Conservation (phyloP, 2,113 vertebrate genomes). For the Hippopotamus amphibius region DNA sequence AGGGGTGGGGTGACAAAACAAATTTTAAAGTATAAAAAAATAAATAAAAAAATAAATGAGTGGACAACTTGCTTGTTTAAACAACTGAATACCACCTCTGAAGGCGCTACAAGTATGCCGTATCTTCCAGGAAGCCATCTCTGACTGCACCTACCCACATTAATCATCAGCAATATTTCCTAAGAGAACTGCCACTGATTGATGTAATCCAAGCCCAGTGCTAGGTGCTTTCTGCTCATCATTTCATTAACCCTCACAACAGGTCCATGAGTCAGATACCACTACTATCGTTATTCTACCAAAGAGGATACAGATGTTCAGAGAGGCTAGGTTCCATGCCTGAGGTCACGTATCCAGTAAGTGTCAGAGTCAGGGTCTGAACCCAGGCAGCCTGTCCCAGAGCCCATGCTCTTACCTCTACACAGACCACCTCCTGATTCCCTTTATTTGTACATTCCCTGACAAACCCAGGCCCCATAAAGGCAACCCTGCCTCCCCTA, state of each 20-base stretch:
- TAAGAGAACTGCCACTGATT: background rate
- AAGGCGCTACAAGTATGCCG: background rate
- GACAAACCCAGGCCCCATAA: background rate
- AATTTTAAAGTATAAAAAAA: background rate
- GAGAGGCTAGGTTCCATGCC: background rate
- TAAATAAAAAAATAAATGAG: background rate
- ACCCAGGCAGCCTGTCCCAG: background rate
- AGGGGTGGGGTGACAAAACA: background rate
- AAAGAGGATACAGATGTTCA: background rate
- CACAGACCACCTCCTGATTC: fast-evolving
- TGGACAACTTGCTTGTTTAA: background rate
- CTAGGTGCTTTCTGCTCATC: fast-evolving
- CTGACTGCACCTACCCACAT: no score
- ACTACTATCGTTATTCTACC: background rate
- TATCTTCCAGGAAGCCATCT: background rate
- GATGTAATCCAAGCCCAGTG: background rate
- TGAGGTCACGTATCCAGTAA: background rate
- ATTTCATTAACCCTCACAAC: background rate
- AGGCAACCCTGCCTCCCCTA: background rate
- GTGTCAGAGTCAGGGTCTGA: background rate
- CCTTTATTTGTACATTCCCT: background rate
- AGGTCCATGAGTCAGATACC: background rate
- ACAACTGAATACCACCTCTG: no score
- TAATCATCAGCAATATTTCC: background rate
- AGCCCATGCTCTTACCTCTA: fast-evolving